Percentiles rank a stretch among this genome's conserved stretches.
These are phyloP conservation scores for Crossocerus cetratus DNA, from an alignment of 2,888 invertebrate species.

Conservation along the genomic window DNA sequence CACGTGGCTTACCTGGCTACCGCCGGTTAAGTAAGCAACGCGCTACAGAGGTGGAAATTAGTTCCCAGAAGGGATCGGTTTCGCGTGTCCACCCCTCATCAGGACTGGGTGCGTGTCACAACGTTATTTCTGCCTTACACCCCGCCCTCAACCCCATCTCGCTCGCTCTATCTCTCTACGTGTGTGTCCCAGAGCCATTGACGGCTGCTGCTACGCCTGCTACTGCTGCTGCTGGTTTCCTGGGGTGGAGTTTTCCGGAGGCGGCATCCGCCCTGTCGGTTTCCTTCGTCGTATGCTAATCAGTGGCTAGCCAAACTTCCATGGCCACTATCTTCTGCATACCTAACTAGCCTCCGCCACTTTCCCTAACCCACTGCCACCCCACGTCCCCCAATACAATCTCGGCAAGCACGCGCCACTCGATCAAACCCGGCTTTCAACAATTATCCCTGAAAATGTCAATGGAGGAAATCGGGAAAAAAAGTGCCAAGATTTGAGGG, in stretches of 20 bases:
- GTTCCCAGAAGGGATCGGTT: slow-evolving; percentile 69
- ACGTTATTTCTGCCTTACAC: slow-evolving; percentile 64
- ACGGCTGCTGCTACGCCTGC: slow-evolving; percentile 41
- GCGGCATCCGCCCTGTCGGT: slow-evolving; percentile 21
- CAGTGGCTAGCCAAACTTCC: no score
- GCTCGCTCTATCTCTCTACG: no score
- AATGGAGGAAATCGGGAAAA: no score
- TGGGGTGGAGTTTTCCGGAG: slow-evolving; percentile 28
- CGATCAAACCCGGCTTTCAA: no score
- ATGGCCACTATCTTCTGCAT: no score
- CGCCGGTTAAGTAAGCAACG: slow-evolving; percentile 54
- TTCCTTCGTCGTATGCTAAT: no score
- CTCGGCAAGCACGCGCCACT: no score
- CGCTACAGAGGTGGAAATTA: slow-evolving; percentile 56
- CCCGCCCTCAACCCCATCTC: slow-evolving; percentile 1
- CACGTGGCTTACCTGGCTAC: slow-evolving; percentile 17
- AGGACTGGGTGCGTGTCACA: slow-evolving; percentile 66
- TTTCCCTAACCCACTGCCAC: no score
- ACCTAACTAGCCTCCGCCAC: no score
- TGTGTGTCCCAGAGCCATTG: slow-evolving; percentile 11
- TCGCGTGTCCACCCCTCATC: slow-evolving; percentile 74
- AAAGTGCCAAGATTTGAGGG: no score
- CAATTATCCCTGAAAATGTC: no score
- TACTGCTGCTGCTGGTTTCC: neutral
- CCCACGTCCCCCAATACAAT: no score